These are phyloP conservation scores for Hippocampus mohnikei DNA, from an alignment of 2,113 vertebrate species.

Conservation along the genomic window DNA sequence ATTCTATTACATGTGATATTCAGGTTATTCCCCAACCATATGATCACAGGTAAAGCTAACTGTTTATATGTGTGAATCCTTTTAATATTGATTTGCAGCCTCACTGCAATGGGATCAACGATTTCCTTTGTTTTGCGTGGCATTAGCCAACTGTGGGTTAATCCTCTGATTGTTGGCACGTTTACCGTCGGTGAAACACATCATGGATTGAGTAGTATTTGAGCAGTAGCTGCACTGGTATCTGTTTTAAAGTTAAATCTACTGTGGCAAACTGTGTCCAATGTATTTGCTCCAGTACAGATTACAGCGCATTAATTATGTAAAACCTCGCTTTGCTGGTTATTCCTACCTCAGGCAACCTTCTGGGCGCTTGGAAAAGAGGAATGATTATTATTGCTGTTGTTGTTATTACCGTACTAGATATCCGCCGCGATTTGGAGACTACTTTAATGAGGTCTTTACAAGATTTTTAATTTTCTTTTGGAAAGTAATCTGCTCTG, in stretches of 20 bases:
- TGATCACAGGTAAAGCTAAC: no score
- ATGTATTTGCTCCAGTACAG: slow-evolving; percentile 28
- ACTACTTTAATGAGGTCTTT: neutral
- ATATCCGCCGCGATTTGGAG: neutral
- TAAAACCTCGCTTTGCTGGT: slow-evolving; percentile 44
- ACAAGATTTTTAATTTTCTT: slow-evolving; percentile 1
- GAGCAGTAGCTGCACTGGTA: neutral
- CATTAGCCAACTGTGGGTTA: neutral
- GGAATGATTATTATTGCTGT: neutral
- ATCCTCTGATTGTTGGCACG: slow-evolving; percentile 1
- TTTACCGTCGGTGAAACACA: neutral
- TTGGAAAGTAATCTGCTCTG: neutral
- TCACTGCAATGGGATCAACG: no score
- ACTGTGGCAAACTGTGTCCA: neutral
- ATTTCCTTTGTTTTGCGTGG: no score
- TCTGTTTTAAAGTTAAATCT: neutral
- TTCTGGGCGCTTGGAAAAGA: slow-evolving; percentile 21
- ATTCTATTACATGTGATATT: no score
- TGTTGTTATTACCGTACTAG: neutral
- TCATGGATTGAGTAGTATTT: neutral
- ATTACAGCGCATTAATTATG: slow-evolving; percentile 58
- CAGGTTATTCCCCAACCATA: no score
- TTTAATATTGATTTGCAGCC: no score
- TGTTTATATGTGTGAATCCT: no score
- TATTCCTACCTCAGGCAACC: neutral